Conservation (phyloP, 2,113 vertebrate species). For the Mormyrus iriodes region DNA sequence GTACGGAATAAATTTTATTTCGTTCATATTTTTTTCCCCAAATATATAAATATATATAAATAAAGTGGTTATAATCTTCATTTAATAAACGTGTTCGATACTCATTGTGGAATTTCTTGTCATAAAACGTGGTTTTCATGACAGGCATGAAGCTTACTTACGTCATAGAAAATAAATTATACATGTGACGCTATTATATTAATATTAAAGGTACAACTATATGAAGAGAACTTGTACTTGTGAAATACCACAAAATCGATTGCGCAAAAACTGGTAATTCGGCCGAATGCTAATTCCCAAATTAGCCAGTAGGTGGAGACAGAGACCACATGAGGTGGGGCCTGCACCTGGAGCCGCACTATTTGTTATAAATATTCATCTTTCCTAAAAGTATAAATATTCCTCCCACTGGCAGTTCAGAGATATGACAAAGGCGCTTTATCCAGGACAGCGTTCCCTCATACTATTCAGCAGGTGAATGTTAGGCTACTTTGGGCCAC, state of each 20-base stretch:
- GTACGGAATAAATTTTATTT: background rate
- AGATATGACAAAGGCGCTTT: too few relatives aligned
- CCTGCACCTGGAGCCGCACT: background rate
- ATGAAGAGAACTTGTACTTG: background rate
- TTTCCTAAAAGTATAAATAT: too few relatives aligned
- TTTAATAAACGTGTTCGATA: background rate
- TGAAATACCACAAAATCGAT: background rate
- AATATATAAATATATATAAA: background rate
- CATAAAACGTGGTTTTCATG: background rate
- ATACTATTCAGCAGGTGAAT: background rate
- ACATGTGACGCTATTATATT: background rate
- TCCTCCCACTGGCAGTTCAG: background rate
- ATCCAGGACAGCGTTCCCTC: background rate
- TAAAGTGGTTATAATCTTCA: background rate
- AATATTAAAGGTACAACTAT: background rate
- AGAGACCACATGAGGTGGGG: constrained; percentile 23
- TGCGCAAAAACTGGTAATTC: background rate
- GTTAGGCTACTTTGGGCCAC: background rate
- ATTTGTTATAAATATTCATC: background rate
- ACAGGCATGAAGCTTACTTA: background rate
- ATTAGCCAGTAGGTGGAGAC: constrained; percentile 31
- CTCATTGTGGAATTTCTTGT: background rate
- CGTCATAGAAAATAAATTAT: background rate
- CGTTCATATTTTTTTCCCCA: background rate
- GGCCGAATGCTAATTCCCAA: background rate